Evolutionary conservation across 2,888 invertebrate genomes (phyloP), one percentile per base, ranked within the genome.

Genomic region (Euplagia quadripunctaria): DNA sequence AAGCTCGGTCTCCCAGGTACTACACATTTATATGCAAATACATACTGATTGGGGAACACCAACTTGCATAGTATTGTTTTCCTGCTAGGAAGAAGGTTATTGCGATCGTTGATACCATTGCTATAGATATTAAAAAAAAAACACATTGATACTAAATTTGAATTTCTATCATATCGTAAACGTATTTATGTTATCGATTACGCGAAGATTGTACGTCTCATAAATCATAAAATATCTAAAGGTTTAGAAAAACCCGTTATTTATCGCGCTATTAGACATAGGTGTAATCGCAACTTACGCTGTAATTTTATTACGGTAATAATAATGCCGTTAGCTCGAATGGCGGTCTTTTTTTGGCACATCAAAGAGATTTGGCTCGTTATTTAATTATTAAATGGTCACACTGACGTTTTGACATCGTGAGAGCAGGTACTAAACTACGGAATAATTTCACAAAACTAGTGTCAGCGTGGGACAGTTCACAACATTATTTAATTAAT

Each of bases 361-460:
- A 58, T 58, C 64, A 66, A 65, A 71, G 49, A 68, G 65, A 65
- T 68, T 63, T 64, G 64, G 31, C 41, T 43, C 58, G 58, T 58
- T n/a, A 58, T 58, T 58, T 20, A 58, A 58, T 58, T 58, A 58
- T 58, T 20, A 58, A 58, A 58, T 58, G 58, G 58, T 58, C 58
- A 58, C 58, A 58, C 58, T 58, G 58, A 12, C 58, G 11, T n/a
- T 20, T 55, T 58, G 58, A 20, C 58, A n/a, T 20, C 11, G 58
- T 20, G 58, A 58, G 58, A 58, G 11, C 58, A 58, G 20, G 12
- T 20, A 58, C 20, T 20, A 58, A 58, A 58, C 4, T 58, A 58
- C 20, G 58, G 58, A 58, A 20, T 11, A 20, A 20, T 58, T 20
- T 11, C 20, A 58, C 58, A 20, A 58, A 58, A 20, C 58, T 20